A percentile compares a stretch with the other conserved stretches of the same genome.
Conservation (phyloP, 2,888 invertebrate genomes). For the Parasteatoda lunata region DNA sequence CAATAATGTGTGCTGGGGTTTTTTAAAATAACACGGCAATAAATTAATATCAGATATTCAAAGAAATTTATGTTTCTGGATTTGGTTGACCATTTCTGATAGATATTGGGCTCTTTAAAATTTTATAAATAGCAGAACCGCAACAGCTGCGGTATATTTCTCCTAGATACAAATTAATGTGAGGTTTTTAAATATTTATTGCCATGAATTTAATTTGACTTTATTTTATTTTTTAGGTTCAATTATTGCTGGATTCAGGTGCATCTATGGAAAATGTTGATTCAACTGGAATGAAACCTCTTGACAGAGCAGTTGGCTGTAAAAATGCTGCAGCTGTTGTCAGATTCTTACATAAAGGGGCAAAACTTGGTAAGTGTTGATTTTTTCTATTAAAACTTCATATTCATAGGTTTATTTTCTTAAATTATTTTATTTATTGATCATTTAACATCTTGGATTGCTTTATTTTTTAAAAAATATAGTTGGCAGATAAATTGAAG, state of each 20-base stretch:
- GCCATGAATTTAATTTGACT: not conserved
- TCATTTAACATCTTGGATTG: not conserved
- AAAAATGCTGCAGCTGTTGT: conserved; percentile 91
- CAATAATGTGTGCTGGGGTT: no score
- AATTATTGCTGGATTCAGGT: conserved; percentile 89
- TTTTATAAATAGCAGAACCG: no score
- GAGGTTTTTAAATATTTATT: no score
- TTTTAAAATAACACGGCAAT: no score
- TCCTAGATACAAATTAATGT: no score
- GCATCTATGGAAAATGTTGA: conserved; percentile 94
- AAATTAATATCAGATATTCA: no score
- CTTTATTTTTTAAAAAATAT: no score
- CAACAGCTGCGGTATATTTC: no score
- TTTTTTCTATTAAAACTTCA: not conserved
- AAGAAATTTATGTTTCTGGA: no score
- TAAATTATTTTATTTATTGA: not conserved
- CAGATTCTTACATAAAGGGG: conserved; percentile 93
- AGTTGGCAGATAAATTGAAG: no score
- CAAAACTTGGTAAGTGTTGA: conserved; percentile 82
- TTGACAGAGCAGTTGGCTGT: conserved; percentile 94
- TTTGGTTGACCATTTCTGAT: no score
- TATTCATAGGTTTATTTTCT: not conserved
- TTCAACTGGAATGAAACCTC: conserved; percentile 90
- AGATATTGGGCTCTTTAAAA: no score
- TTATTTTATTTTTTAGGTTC: conserved; percentile 76